Conservation (phyloP, 2,797 vertebrate genomes). For the Rhynchonycteris naso region DNA sequence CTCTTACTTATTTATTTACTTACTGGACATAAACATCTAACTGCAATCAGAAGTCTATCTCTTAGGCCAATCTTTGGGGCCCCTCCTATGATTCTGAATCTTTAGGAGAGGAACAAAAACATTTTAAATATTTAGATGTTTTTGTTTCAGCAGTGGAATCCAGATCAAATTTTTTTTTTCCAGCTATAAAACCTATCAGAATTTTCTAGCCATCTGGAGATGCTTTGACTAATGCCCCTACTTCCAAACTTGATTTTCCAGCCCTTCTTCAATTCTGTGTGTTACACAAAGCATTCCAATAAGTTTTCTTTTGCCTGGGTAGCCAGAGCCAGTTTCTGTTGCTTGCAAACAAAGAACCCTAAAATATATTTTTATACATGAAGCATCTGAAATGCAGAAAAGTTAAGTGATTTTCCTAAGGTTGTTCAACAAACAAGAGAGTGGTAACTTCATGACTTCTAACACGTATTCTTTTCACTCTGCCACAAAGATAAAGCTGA, state of each 20-base stretch:
- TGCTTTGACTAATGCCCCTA: background rate
- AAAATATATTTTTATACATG: background rate
- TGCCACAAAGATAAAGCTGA: background rate
- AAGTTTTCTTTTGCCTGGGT: background rate
- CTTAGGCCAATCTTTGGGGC: background rate
- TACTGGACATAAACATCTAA: background rate
- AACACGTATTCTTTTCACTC: background rate
- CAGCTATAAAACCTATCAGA: background rate
- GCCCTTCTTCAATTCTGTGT: background rate
- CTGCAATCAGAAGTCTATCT: background rate
- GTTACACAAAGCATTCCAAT: background rate
- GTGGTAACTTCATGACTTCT: background rate
- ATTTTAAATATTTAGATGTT: background rate
- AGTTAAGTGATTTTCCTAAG: background rate
- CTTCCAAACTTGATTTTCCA: background rate
- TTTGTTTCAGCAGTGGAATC: background rate
- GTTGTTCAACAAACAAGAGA: background rate
- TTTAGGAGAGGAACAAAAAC: constrained; percentile 15
- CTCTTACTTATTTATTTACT: background rate
- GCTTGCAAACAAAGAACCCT: background rate
- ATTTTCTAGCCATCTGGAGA: background rate
- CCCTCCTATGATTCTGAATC: background rate
- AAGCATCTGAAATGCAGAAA: background rate
- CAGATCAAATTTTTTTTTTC: background rate
- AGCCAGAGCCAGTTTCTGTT: background rate